Conservation (phyloP, 2,113 vertebrate species). For the Aptenodytes patagonicus region DNA sequence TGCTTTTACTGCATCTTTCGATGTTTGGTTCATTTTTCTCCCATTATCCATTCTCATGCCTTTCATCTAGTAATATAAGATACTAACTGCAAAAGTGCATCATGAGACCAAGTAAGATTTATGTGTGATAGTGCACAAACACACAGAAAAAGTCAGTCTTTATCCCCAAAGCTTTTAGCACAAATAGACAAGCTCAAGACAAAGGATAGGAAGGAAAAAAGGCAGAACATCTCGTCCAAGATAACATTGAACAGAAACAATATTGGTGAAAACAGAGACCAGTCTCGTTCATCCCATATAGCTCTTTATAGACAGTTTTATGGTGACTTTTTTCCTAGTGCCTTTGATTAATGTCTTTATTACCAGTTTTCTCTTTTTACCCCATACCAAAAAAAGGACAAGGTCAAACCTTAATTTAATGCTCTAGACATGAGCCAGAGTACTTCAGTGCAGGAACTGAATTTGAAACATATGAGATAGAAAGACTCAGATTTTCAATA, state of each 20-base stretch:
- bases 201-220: neutral
- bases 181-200: neutral
- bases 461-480: neutral
- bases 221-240: neutral
- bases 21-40: neutral
- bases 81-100: neutral
- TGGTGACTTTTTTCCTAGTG: neutral
- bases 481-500: neutral
- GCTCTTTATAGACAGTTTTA: neutral
- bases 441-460: neutral
- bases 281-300: neutral
- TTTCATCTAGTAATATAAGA: neutral
- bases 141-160: neutral
- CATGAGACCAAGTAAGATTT: constrained; percentile 6
- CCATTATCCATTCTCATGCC: neutral
- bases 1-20: neutral
- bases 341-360: neutral
- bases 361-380: neutral
- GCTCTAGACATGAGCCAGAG: neutral
- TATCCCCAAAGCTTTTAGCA: neutral
- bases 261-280: neutral
- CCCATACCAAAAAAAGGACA: neutral
- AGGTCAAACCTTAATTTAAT: no score
- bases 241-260: neutral
- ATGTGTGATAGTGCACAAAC: neutral